Evolutionary conservation across 2,888 invertebrate species (phyloP).

Genomic region (Pseudococcus jackbeardsleyi): DNA sequence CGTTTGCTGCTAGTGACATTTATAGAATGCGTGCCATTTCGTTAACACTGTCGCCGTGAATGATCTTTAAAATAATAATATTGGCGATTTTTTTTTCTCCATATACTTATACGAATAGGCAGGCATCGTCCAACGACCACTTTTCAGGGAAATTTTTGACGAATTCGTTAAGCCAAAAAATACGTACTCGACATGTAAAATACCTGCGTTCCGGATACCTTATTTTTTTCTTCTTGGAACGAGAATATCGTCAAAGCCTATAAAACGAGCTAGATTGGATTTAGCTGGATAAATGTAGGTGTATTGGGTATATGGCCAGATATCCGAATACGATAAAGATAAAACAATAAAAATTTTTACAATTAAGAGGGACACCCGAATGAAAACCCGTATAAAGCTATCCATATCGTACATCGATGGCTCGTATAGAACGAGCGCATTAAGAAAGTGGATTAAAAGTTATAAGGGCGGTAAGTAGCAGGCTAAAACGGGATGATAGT

Average conservation of each 20-base stretch:
- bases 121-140: not conserved
- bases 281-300: too few relatives aligned
- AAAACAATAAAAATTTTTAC: constrained; percentile 46
- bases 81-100: constrained; percentile 36
- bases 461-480: constrained; percentile 54
- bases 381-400: constrained; percentile 46
- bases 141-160: constrained; percentile 13
- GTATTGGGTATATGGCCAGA: too few relatives aligned
- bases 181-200: too few relatives aligned
- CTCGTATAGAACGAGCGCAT: not conserved
- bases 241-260: too few relatives aligned
- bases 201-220: too few relatives aligned
- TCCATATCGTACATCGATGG: not conserved
- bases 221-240: too few relatives aligned
- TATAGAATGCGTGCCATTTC: constrained; percentile 64
- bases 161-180: not conserved
- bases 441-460: constrained; percentile 57
- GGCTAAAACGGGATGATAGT: constrained; percentile 59
- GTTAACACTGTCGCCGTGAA: constrained; percentile 57
- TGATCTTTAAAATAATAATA: constrained; percentile 47
- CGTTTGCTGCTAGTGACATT: constrained; percentile 63
- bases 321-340: not conserved
- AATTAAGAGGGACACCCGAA: constrained; percentile 5
- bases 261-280: too few relatives aligned
- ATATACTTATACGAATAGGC: too few relatives aligned